Evolutionary conservation across 2,113 vertebrate species (phyloP).

Genomic region (Caracal caracal): DNA sequence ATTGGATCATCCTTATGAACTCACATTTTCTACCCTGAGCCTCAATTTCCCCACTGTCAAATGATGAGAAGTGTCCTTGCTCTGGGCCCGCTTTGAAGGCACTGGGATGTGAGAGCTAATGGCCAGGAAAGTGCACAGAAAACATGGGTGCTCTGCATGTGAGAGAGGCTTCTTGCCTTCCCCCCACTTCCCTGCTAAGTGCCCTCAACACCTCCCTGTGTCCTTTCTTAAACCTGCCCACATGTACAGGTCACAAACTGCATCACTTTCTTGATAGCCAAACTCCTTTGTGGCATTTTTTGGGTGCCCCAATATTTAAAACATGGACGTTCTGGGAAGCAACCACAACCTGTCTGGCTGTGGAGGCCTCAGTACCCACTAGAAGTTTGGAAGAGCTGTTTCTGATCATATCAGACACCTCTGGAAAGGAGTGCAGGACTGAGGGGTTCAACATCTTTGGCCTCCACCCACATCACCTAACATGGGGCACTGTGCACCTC

Average conservation of each 20-base stretch:
- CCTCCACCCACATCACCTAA: neutral
- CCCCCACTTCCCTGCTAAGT: neutral
- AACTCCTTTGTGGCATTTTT: neutral
- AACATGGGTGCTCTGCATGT: neutral
- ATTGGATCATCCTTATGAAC: neutral
- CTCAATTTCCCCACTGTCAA: neutral
- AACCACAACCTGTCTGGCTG: neutral
- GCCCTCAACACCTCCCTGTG: neutral
- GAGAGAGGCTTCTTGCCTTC: neutral
- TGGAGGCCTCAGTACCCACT: neutral
- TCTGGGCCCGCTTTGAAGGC: neutral
- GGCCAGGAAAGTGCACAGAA: neutral
- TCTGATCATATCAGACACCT: neutral
- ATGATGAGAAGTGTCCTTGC: neutral
- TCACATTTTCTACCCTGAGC: neutral
- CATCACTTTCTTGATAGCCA: neutral
- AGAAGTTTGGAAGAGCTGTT: neutral
- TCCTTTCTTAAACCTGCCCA: neutral
- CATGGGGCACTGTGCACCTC: neutral
- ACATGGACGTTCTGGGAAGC: neutral
- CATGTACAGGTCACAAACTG: neutral
- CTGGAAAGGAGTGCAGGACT: neutral
- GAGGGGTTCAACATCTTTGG: neutral
- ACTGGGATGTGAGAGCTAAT: neutral
- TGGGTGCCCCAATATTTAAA: constrained; percentile 14